Conservation (phyloP, 2,113 vertebrate species). For the Riparia riparia region DNA sequence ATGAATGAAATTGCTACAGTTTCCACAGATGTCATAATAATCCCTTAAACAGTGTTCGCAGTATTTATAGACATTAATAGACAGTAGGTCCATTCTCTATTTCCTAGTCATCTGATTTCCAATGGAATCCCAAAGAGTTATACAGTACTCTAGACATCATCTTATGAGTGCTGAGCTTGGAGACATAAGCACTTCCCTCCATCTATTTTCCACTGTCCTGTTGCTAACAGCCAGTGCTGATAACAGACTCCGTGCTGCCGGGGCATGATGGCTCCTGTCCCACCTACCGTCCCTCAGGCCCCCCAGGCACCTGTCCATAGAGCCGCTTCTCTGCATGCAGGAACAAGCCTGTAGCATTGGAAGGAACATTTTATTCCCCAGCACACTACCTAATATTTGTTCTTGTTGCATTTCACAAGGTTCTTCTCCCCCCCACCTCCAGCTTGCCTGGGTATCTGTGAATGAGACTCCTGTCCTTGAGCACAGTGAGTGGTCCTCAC, state of each 20-base stretch:
- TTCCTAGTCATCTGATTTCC: background rate
- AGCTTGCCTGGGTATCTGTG: background rate
- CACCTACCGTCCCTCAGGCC: background rate
- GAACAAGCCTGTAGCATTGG: background rate
- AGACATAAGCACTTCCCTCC: background rate
- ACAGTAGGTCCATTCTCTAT: background rate
- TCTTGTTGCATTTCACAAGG: background rate
- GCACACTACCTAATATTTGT: background rate
- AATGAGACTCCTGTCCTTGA: background rate
- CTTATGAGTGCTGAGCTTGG: background rate
- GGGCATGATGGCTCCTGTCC: background rate
- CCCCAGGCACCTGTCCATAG: background rate
- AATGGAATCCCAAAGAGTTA: background rate
- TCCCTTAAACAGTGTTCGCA: background rate
- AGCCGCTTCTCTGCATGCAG: background rate
- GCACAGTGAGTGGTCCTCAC: accelerated
- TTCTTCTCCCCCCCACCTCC: background rate
- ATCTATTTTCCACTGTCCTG: background rate
- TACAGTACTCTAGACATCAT: background rate
- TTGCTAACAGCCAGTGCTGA: background rate
- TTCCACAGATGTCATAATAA: background rate
- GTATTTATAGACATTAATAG: background rate
- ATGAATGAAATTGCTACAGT: background rate
- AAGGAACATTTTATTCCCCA: background rate
- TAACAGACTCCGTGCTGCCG: background rate